Base-by-base conservation (phyloP, 1,140 invertebrate species). In the Ridgeia piscesae region DNA sequence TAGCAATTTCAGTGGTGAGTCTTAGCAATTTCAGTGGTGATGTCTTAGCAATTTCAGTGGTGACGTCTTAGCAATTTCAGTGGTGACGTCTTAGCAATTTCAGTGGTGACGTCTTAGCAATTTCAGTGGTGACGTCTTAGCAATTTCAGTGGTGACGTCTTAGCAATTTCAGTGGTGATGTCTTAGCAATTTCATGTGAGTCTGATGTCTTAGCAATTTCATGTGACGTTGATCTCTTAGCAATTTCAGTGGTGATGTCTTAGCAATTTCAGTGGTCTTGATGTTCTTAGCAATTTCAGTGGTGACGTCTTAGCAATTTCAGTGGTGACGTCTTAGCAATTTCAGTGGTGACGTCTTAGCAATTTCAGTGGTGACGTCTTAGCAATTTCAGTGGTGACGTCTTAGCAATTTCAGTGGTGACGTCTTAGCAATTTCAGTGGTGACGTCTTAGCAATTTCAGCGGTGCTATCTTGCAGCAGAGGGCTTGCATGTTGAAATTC, bases 121-220 rank as follows among this genome's bases (percentile, higher is more conserved):
- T 42, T 31, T 11, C 21, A 48, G 9, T 27, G n/a, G 94, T 94
- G 33, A 89, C 6, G 27, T 91, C 31, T 35, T 35, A 91, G 9
- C 11, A 4, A 42, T 42, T 31, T 11, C 21, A 48, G 9, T 27
- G n/a, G 94, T 94, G 33, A 89, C 6, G 27, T 91, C 31, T 35
- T 35, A 91, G 9, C 11, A 4, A 42, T 42, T 31, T 11, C 21
- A 48, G 9, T 27, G n/a, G n/a, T n/a, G n/a, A n/a, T n/a, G n/a
- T n/a, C n/a, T n/a, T n/a, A n/a, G n/a, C n/a, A n/a, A n/a, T n/a
- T n/a, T n/a, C n/a, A n/a, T n/a, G n/a, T n/a, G n/a, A n/a, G n/a
- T n/a, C n/a, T 94, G 33, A 89, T 14, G 27, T 91, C 31, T 35
- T 35, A 91, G 9, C 11, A 4, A 42, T 42, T 31, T 11, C 21